phyloP scores from a whole-genome alignment of 2,888 invertebrate species.

The Megalurothrips usitatus region DNA sequence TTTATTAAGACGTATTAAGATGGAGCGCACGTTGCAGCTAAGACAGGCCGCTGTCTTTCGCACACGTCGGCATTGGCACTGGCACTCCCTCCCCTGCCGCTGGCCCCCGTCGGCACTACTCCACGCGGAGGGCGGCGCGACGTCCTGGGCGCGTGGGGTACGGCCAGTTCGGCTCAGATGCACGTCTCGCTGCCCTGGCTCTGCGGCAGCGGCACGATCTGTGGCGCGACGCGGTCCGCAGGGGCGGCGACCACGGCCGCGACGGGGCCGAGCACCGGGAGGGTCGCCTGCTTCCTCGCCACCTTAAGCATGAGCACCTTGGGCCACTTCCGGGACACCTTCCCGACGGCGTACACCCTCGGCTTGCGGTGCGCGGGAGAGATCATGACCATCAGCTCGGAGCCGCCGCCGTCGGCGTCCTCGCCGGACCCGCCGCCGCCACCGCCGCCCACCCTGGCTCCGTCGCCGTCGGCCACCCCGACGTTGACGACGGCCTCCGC shows the following conservation, averaged over 20 bases:
- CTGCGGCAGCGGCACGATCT: not conserved
- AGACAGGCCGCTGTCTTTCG: not conserved
- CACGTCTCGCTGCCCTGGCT: not conserved
- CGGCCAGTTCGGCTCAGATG: not conserved
- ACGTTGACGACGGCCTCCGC: not conserved
- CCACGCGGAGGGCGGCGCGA: not conserved
- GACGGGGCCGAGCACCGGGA: not conserved
- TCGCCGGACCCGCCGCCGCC: not conserved
- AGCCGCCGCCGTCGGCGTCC: not conserved
- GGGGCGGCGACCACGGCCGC: not conserved
- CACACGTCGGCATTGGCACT: not conserved
- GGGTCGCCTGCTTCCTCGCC: not conserved
- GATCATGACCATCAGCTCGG: conserved; percentile 7
- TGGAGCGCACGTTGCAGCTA: not conserved
- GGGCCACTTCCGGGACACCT: conserved; percentile 8
- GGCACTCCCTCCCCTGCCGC: not conserved
- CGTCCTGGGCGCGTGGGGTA: too few species aligned
- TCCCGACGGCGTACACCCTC: not conserved
- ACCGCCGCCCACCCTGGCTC: not conserved
- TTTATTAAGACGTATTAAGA: not conserved
- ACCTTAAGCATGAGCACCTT: conserved; percentile 11
- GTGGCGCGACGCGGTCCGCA: not conserved
- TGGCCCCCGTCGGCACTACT: not conserved
- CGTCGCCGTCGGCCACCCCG: not conserved
- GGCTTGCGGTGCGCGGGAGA: conserved; percentile 8